Evolutionary conservation across 1,140 invertebrate genomes (phyloP), one percentile per base, ranked within the genome.

Genomic region (Oppia nitens): DNA sequence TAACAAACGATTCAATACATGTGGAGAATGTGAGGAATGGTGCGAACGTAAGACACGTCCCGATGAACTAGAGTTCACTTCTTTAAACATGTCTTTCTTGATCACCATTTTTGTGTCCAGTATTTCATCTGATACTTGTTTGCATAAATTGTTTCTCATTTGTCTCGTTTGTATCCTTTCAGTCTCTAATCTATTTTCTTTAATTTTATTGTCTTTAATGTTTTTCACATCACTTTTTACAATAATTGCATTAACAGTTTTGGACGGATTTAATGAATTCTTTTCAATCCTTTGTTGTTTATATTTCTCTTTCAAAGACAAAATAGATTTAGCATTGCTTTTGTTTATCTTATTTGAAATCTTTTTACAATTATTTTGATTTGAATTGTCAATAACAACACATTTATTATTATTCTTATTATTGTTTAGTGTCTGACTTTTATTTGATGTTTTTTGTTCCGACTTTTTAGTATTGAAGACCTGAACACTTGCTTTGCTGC

Each of bases 291-390:
- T 72, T 63, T 81, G 79, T 57, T 79, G 77, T 63, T 80, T 79
- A 64, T 81, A 81, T 65, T 82, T 81, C 55, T 78, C 75, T 62
- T 79, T 75, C 2, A 82, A 65, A 3, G 79, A 77, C 65, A 80
- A 76, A 21, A 81, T 71, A 2, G 78, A 32, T 73, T 57, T 48
- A 26, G 17, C n/a, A 26, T 23, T 55, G 32, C 17, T 40, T 40
- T 17, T 40, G 6, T 40, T 40, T 40, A 40, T 40, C 17, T 9
- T 40, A 9, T 40, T 40, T 40, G 6, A 40, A 40, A 40, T 17
- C 32, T 9, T 17, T 40, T 9, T 40, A 6, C 6, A 17, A 40
- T 6, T 17, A 40, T 9, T 40, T 40, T 6, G 32, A 40, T 40
- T 40, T 6, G 17, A 17, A 9, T 40, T 40, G 32, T 40, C 17